A percentile compares a stretch with the other conserved stretches of the same genome.
Conservation (phyloP, 1,140 invertebrate species). For the Drosophila tristis region DNA sequence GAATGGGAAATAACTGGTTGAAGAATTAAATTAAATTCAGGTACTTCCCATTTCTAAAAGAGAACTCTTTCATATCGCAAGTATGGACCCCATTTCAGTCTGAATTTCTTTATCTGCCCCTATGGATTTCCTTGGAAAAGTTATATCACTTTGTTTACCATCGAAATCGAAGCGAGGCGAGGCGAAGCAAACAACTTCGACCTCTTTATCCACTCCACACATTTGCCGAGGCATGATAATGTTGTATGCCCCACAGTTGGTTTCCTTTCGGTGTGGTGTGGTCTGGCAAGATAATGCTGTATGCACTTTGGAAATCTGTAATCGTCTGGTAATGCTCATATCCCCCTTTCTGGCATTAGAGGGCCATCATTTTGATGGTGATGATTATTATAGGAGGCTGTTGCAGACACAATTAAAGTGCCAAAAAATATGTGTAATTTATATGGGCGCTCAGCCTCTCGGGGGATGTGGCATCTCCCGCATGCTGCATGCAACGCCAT, state of each 20-base stretch:
- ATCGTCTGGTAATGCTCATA: conserved; percentile 37
- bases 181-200: conserved; percentile 51
- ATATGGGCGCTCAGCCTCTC: conserved; percentile 4
- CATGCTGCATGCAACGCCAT: conserved; percentile 31
- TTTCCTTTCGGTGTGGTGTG: not conserved
- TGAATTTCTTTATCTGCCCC: not conserved
- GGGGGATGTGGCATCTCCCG: conserved; percentile 5
- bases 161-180: conserved; percentile 29
- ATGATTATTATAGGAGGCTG: conserved; percentile 51
- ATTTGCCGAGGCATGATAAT: not conserved
- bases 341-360: conserved; percentile 21
- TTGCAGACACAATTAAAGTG: conserved; percentile 63
- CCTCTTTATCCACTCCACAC: conserved; percentile 40
- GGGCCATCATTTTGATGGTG: conserved; percentile 38
- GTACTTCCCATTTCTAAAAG: not conserved
- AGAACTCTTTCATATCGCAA: not conserved
- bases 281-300: conserved; percentile 38
- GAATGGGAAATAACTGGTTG: not conserved
- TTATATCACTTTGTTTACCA: conserved; percentile 43
- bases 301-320: conserved; percentile 51
- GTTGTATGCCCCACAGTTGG: not conserved
- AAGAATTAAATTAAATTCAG: too few species aligned
- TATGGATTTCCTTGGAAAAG: conserved; percentile 11
- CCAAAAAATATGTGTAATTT: conserved; percentile 55
- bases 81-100: not conserved